Percentiles rank a stretch among this genome's conserved stretches.
These are phyloP conservation scores for Trissolcus basalis DNA, from an alignment of 1,140 invertebrate species.

Conservation along the genomic window DNA sequence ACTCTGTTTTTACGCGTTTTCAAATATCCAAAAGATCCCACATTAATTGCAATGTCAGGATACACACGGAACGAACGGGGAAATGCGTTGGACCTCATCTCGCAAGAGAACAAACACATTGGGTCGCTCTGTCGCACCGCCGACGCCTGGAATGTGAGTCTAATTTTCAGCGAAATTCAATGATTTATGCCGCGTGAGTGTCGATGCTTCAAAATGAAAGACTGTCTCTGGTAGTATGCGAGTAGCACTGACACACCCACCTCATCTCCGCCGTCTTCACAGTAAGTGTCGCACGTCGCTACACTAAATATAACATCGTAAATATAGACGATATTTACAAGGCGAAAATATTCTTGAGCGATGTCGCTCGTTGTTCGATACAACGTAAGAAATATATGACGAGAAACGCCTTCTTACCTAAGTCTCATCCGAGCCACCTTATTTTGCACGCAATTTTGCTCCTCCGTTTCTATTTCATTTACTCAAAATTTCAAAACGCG, in stretches of 20 bases:
- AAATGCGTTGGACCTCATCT: background rate
- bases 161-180: slow-evolving; percentile 62
- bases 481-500: slow-evolving; percentile 42
- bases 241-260: slow-evolving; percentile 71
- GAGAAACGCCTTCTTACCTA: slow-evolving; percentile 57
- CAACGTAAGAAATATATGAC: slow-evolving; percentile 61
- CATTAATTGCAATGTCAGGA: slow-evolving; percentile 54
- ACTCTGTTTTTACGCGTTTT: slow-evolving; percentile 35
- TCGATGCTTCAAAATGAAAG: slow-evolving; percentile 71
- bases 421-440: slow-evolving; percentile 46
- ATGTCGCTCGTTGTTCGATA: slow-evolving; percentile 64
- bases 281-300: slow-evolving; percentile 67
- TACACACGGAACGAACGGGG: no score
- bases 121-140: slow-evolving; percentile 17
- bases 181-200: slow-evolving; percentile 61
- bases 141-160: slow-evolving; percentile 41
- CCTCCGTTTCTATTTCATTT: slow-evolving; percentile 54
- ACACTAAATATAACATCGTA: slow-evolving; percentile 73
- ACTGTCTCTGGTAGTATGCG: slow-evolving; percentile 65
- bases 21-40: slow-evolving; percentile 44
- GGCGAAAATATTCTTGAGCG: slow-evolving; percentile 68
- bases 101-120: slow-evolving; percentile 37
- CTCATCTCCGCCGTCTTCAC: slow-evolving; percentile 62
- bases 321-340: slow-evolving; percentile 75
- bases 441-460: slow-evolving; percentile 54